phyloP scores from a whole-genome alignment of 1,140 invertebrate species.

The Cylas formicarius region DNA sequence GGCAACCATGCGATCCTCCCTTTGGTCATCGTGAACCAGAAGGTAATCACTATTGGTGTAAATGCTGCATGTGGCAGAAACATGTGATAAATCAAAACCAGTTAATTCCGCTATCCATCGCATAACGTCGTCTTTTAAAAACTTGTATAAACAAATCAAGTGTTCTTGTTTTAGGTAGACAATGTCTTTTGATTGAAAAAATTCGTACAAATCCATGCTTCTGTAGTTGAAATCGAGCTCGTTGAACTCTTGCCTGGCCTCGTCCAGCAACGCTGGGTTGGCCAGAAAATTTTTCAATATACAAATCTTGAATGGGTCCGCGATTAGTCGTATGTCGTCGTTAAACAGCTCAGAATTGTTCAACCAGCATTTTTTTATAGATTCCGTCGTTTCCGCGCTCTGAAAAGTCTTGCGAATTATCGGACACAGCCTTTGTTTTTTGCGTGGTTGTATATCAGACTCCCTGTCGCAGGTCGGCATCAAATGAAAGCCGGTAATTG shows the following conservation, averaged over 20 bases:
- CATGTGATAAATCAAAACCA: conserved; percentile 50
- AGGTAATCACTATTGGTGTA: conserved; percentile 66
- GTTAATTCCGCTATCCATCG: conserved; percentile 49
- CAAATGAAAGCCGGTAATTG: conserved; percentile 33
- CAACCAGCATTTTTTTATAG: conserved; percentile 39
- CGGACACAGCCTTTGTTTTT: conserved; percentile 24
- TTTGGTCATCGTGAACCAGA: conserved; percentile 65
- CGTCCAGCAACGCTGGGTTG: conserved; percentile 47
- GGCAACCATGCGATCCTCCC: conserved; percentile 61
- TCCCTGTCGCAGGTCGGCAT: conserved; percentile 31
- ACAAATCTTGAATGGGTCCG: conserved; percentile 49
- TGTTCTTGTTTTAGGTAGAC: conserved; percentile 46
- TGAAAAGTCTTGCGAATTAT: conserved; percentile 16
- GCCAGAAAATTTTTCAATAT: conserved; percentile 52
- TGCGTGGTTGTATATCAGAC: conserved; percentile 18
- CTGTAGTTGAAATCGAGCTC: conserved; percentile 55
- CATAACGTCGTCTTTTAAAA: conserved; percentile 51
- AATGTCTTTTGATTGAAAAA: conserved; percentile 61
- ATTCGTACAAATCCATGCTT: conserved; percentile 64
- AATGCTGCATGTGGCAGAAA: conserved; percentile 64
- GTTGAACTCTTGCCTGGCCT: conserved; percentile 54
- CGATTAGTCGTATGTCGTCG: conserved; percentile 40
- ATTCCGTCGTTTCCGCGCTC: conserved; percentile 27
- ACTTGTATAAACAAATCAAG: conserved; percentile 48
- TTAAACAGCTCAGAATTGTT: conserved; percentile 27